Evolutionary conservation across 1,140 invertebrate species (phyloP), one percentile per base, ranked within the genome.

Genomic region (Planococcus citri): DNA sequence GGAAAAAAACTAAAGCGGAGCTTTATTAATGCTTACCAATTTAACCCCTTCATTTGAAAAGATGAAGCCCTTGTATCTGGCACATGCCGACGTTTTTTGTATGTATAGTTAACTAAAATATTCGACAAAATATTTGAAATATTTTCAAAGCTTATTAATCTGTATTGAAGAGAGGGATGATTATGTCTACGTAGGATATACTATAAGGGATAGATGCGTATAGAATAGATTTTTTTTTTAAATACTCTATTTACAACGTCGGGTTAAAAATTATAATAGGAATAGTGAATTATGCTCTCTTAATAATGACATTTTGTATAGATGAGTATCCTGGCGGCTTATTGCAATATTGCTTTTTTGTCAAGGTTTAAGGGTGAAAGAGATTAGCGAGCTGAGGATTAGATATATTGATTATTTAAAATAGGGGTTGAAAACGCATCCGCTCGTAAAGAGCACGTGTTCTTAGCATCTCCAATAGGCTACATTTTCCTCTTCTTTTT

Each of bases 371-470:
- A 64, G 60, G 60, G 60, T 25, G 60, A 64, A 64, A 64, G 9
- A 64, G 60, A 64, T 64, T 64, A 64, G 60, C 60, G 21, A 64
- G 60, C 25, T 27, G 60, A 64, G 60, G 60, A 64, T 64, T 64
- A 64, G 60, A 64, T 64, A 20, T 64, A 64, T 64, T 27, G 60
- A 64, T 64, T 64, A 64, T 64, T 64, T 64, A 64, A 64, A 64
- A 64, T 25, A 64, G 60, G 60, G 60, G 60, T 25, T 25, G 25
- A 17, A 64, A 64, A 64, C 60, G 60, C 60, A 64, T 64, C 60
- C 60, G 25, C 10, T 64, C 60, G 60, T 25, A 64, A 64, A 27
- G 60, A 64, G 60, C 60, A 64, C 60, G 60, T 64, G 60, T 64
- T 64, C 25, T 64, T 64, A 25, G 24, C 60, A 27, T 64, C 60